phyloP scores from a whole-genome alignment of 2,113 vertebrate species.

The Egretta garzetta region DNA sequence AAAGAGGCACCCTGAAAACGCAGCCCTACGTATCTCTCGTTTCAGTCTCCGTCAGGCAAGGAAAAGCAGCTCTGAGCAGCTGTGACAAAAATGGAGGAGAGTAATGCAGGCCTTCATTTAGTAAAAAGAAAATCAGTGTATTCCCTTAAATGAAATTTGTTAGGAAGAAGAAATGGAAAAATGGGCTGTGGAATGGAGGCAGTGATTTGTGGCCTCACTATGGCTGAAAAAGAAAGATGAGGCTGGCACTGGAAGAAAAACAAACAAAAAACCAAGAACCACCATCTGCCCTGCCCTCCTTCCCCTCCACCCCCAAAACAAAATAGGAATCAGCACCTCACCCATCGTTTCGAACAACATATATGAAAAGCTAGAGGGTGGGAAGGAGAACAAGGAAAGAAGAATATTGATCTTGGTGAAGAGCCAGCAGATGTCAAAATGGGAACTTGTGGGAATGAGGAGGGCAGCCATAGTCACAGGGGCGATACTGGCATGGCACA shows the following conservation, averaged over 20 bases:
- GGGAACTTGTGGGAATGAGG: neutral
- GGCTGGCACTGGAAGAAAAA: neutral
- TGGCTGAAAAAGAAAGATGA: neutral
- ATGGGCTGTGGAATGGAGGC: neutral
- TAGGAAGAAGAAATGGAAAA: neutral
- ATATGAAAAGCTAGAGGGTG: neutral
- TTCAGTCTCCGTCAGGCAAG: neutral
- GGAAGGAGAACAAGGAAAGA: neutral
- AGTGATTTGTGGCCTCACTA: neutral
- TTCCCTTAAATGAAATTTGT: neutral
- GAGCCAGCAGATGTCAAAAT: neutral
- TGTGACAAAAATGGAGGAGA: neutral
- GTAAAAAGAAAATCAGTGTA: neutral
- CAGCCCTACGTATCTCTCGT: neutral
- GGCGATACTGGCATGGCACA: neutral
- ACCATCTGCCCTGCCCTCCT: neutral
- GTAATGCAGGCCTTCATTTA: neutral
- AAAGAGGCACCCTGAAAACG: neutral
- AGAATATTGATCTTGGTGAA: neutral
- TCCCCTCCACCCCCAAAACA: neutral
- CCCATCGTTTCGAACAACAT: neutral
- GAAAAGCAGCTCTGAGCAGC: neutral
- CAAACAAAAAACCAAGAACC: neutral
- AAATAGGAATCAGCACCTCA: neutral
- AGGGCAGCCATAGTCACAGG: neutral